Evolutionary conservation across 64 coral and sea anemone species (phyloP).

Genomic region (Montipora cactus): DNA sequence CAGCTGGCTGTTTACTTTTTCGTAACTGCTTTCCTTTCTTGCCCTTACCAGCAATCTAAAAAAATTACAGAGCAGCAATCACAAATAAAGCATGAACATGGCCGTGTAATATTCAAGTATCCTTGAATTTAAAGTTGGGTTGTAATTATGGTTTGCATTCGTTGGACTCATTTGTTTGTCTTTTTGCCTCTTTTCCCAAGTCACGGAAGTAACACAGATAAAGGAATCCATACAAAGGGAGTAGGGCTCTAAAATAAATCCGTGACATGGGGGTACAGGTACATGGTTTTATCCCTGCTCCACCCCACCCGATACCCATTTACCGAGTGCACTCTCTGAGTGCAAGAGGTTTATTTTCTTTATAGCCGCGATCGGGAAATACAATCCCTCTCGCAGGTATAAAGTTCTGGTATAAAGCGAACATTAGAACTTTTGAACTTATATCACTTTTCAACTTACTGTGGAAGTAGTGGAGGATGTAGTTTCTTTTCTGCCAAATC

Average conservation of each 20-base stretch:
- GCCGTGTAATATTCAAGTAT: background rate
- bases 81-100: background rate
- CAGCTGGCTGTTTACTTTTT: too few relatives aligned
- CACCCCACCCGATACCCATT: background rate
- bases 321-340: background rate
- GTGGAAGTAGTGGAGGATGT: background rate
- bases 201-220: too few relatives aligned
- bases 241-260: background rate
- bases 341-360: background rate
- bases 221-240: background rate
- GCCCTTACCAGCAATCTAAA: too few relatives aligned
- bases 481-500: conserved; percentile 14
- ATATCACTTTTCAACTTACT: conserved; percentile 12
- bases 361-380: background rate
- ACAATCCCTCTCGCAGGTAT: background rate
- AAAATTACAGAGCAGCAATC: background rate
- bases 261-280: background rate
- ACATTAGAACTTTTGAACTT: conserved; percentile 16
- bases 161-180: background rate
- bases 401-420: conserved; percentile 1
- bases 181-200: too few relatives aligned
- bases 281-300: background rate
- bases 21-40: too few relatives aligned
- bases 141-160: background rate
- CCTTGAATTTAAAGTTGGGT: background rate